These are phyloP conservation scores for Imbricaverruca yamaguchii DNA, from an alignment of 2,888 invertebrate species.

Conservation along the genomic window DNA sequence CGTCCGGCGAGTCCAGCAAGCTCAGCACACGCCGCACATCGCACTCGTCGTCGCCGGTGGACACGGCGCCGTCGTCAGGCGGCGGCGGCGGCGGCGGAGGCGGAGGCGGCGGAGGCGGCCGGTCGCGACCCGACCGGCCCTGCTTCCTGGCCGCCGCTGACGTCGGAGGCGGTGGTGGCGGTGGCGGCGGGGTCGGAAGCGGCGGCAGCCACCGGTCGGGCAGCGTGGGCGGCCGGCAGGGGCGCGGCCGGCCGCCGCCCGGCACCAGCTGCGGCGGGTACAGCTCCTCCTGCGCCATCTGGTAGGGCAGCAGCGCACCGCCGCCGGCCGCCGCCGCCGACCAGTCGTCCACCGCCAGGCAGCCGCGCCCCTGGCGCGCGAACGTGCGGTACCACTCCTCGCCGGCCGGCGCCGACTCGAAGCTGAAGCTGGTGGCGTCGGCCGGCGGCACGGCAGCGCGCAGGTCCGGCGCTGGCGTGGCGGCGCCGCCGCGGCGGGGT, in stretches of 20 bases:
- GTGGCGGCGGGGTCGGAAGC: not conserved
- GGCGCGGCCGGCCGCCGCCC: constrained; percentile 13
- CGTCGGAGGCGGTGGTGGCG: not conserved
- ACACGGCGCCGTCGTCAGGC: too few species aligned
- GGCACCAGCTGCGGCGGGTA: not conserved
- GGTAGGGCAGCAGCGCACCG: not conserved
- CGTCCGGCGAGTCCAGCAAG: not conserved
- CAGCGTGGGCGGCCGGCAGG: not conserved
- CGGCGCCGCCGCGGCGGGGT: not conserved
- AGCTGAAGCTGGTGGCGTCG: not conserved
- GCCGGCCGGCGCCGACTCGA: not conserved
- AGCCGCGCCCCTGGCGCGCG: not conserved
- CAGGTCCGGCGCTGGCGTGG: not conserved
- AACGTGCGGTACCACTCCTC: constrained; percentile 14
- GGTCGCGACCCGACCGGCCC: not conserved
- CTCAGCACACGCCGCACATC: not conserved
- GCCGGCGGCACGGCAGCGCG: not conserved
- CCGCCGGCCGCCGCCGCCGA: not conserved
- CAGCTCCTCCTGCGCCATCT: not conserved
- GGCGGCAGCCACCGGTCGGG: constrained; percentile 10
- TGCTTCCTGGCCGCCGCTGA: not conserved
- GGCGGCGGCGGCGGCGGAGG: too few species aligned
- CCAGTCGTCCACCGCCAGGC: not conserved
- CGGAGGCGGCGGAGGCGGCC: too few species aligned
- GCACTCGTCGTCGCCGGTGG: too few species aligned